phyloP scores from a whole-genome alignment of 2,113 vertebrate species.

The Pyrgilauda ruficollis region DNA sequence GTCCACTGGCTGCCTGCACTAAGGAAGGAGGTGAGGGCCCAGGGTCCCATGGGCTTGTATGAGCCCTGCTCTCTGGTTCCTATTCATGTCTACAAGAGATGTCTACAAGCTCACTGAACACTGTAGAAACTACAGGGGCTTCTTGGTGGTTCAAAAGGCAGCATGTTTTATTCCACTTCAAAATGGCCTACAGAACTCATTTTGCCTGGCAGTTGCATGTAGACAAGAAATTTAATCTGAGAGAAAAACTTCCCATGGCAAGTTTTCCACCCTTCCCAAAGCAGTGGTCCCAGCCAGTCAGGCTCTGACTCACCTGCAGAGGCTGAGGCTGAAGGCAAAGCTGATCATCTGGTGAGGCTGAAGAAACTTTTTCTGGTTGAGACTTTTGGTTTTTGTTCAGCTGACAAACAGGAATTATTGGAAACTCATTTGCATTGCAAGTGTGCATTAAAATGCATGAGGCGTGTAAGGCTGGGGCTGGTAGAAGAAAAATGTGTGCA shows the following conservation, averaged over 20 bases:
- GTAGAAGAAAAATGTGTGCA: conserved; percentile 38
- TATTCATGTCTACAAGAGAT: too few relatives aligned
- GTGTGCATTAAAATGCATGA: conserved; percentile 57
- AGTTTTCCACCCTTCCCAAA: neutral
- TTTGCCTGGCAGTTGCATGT: neutral
- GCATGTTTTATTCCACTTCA: neutral
- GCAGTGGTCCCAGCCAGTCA: neutral
- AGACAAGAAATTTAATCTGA: neutral
- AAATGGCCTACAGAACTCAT: neutral
- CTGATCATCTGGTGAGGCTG: neutral
- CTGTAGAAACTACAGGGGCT: accelerated
- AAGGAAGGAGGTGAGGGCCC: neutral
- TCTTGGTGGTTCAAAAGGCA: neutral
- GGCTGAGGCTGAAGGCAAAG: neutral
- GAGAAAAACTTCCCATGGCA: accelerated
- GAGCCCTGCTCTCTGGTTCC: neutral
- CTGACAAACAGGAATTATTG: conserved; percentile 41
- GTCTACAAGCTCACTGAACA: neutral
- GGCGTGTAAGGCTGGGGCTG: conserved; percentile 4
- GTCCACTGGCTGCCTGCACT: neutral
- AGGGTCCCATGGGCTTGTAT: neutral
- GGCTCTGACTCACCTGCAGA: neutral
- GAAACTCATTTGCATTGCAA: conserved; percentile 55
- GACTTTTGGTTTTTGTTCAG: neutral
- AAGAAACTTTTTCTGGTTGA: neutral